Conservation (phyloP, 2,113 vertebrate species). For the Calyptommatus sinebrachiatus region DNA sequence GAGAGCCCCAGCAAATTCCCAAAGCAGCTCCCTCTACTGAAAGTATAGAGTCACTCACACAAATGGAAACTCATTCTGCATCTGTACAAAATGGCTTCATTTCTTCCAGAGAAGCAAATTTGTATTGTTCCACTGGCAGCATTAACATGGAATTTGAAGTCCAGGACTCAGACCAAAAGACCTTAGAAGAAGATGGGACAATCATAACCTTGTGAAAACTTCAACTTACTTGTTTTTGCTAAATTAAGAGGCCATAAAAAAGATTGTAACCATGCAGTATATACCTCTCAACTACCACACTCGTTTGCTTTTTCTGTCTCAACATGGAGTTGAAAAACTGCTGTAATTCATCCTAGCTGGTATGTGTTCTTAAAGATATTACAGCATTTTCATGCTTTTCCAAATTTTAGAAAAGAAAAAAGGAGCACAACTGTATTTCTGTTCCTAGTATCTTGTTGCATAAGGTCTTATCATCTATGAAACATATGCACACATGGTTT, state of each 20-base stretch:
- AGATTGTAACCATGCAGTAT: slow-evolving; percentile 38
- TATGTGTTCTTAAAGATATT: not conserved
- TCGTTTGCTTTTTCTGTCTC: slow-evolving; percentile 1
- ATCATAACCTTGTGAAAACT: slow-evolving; percentile 88
- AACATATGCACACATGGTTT: not conserved
- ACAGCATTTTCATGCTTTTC: not conserved
- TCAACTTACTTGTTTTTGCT: slow-evolving; percentile 11
- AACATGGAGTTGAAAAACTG: not conserved
- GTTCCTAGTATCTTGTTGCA: not conserved
- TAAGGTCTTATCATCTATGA: not conserved
- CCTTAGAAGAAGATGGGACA: slow-evolving; percentile 93
- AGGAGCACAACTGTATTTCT: not conserved
- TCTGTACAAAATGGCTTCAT: slow-evolving; percentile 82
- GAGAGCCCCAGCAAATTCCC: slow-evolving; percentile 74
- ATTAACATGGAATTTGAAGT: slow-evolving; percentile 61
- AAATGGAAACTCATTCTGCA: slow-evolving; percentile 81
- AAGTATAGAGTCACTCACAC: slow-evolving; percentile 78
- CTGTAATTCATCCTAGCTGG: not conserved
- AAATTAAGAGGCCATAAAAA: slow-evolving; percentile 28
- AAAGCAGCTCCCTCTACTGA: slow-evolving; percentile 60
- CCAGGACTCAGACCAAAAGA: slow-evolving; percentile 63
- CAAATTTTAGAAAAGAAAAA: not conserved
- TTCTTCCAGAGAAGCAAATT: slow-evolving; percentile 65
- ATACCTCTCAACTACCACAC: slow-evolving; percentile 52
- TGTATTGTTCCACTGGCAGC: slow-evolving; percentile 59